phyloP scores from a whole-genome alignment of 2,888 invertebrate species.

The Ophion slaviceki region DNA sequence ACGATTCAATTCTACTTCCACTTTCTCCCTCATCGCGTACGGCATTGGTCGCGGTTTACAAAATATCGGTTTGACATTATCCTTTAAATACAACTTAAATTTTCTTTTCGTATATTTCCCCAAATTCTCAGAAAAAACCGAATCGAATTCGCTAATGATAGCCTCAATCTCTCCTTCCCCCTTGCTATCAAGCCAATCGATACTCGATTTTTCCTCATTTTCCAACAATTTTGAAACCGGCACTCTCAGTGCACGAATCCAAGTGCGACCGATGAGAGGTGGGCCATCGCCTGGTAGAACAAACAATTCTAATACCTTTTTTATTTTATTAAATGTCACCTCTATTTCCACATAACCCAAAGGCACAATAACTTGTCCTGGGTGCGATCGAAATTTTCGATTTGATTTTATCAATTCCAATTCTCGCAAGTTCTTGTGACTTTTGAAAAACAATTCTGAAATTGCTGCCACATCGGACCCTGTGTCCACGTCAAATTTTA shows the following conservation, averaged over 20 bases:
- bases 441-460: too few species aligned
- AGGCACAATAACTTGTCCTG: too few species aligned
- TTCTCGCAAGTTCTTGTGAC: too few species aligned
- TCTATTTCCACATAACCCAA: too few species aligned
- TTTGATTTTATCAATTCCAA: too few species aligned
- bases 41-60: constrained; percentile 60
- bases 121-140: constrained; percentile 26
- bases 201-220: not conserved
- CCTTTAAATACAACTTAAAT: constrained; percentile 62
- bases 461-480: too few species aligned
- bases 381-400: too few species aligned
- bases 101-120: constrained; percentile 12
- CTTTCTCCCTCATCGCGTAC: constrained; percentile 57
- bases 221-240: constrained; percentile 12
- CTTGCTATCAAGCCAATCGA: constrained; percentile 14
- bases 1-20: constrained; percentile 65
- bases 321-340: too few species aligned
- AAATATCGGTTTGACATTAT: constrained; percentile 64
- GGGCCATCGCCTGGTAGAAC: constrained; percentile 32
- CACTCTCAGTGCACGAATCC: constrained; percentile 11
- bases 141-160: constrained; percentile 47
- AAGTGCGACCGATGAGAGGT: constrained; percentile 33
- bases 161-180: not conserved
- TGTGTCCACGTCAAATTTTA: too few species aligned
- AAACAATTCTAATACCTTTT: too few species aligned